Evolutionary conservation across 2,888 invertebrate species (phyloP).

Genomic region (Agapetus fuscipes): DNA sequence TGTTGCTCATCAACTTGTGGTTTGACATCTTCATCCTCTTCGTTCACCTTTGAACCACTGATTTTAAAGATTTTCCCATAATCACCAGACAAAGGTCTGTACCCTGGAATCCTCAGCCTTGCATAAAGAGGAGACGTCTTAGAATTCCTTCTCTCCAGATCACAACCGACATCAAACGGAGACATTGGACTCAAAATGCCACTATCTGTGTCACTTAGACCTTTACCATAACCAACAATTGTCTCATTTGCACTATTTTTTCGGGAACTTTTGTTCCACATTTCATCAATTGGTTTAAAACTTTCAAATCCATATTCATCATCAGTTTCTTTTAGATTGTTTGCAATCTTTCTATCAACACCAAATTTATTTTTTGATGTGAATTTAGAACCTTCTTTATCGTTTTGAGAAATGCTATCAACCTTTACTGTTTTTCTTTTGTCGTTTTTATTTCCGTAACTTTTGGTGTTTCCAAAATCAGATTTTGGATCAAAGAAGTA

Average conservation of each 20-base stretch:
- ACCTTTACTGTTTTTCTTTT: slow-evolving; percentile 26
- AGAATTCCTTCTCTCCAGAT: slow-evolving; percentile 10
- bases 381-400: no score
- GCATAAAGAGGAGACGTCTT: slow-evolving; percentile 11
- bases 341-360: no score
- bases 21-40: neutral
- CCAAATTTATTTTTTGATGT: no score
- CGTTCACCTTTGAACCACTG: no score
- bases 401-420: no score
- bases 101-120: slow-evolving; percentile 5
- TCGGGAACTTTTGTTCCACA: no score
- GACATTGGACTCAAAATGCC: slow-evolving; percentile 55
- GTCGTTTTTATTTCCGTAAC: neutral
- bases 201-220: slow-evolving; percentile 54
- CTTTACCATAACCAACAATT: no score
- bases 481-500: slow-evolving; percentile 43
- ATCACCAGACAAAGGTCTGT: neutral
- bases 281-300: no score
- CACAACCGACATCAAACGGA: slow-evolving; percentile 36
- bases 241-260: no score
- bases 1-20: neutral
- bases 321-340: slow-evolving; percentile 24
- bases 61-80: neutral
- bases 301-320: no score
- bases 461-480: slow-evolving; percentile 23